Percentiles rank a stretch among this genome's conserved stretches.
Evolutionary conservation across 2,888 invertebrate genomes (phyloP).

Genomic region (Cheilosia soror): DNA sequence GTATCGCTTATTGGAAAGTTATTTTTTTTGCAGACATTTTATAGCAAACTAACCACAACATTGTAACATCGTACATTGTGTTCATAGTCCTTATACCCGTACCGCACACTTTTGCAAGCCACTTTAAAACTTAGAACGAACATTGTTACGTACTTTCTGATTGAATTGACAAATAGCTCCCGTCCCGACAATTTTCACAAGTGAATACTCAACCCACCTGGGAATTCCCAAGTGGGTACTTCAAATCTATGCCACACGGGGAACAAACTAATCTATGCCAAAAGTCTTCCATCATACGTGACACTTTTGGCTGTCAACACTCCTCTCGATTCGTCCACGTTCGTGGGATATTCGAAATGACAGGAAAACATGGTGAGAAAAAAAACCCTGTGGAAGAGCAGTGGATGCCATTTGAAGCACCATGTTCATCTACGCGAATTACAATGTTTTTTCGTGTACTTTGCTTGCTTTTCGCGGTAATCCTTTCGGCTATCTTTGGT

Average conservation of each 20-base stretch:
- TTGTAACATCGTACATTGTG: background rate
- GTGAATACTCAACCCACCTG: constrained; percentile 21
- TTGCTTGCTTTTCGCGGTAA: constrained; percentile 5
- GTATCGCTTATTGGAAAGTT: constrained; percentile 17
- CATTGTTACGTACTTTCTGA: constrained; percentile 12
- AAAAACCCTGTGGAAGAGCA: constrained; percentile 24
- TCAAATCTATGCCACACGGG: constrained; percentile 37
- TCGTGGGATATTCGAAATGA: constrained; percentile 30
- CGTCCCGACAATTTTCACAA: constrained; percentile 31
- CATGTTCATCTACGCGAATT: constrained; percentile 43
- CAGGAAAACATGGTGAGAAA: constrained; percentile 36
- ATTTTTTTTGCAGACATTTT: constrained; percentile 6
- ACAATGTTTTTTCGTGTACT: constrained; percentile 37
- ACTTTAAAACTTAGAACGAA: constrained; percentile 20
- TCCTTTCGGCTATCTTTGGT: constrained; percentile 12
- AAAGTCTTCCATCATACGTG: constrained; percentile 65
- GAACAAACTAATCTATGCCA: constrained; percentile 66
- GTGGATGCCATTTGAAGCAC: constrained; percentile 32
- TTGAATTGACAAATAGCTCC: constrained; percentile 55
- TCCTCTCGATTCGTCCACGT: constrained; percentile 36
- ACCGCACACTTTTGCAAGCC: background rate
- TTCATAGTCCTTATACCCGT: background rate
- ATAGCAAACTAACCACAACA: background rate
- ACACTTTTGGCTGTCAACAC: constrained; percentile 62
- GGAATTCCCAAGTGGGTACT: constrained; percentile 30